Base-by-base conservation (phyloP, 2,888 invertebrate species). In the Cheilosia vulpina region DNA sequence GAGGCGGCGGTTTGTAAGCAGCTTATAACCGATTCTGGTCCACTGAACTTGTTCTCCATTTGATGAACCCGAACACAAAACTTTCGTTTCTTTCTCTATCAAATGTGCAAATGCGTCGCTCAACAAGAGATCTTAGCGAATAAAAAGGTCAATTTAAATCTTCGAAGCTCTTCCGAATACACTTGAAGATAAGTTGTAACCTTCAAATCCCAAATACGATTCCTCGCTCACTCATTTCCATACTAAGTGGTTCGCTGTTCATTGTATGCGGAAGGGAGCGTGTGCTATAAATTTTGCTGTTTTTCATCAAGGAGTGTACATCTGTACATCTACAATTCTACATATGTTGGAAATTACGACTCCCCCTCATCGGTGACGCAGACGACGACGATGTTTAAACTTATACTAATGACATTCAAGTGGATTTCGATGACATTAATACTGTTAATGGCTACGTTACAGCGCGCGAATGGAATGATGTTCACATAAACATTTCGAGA, bases 81-180 rank as follows among this genome's bases (percentile, higher is more conserved):
- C 82, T 82, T 82, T 77, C 82, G 41, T 66, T 77, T 82, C 71
- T 55, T 27, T 66, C 47, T 57, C 52, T 72, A 31, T 69, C 24
- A n/a, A 60, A 45, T 75, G 21, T 68, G 53, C 60, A 62, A 80
- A 80, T 68, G 13, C 38, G 27, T 47, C 1, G n/a, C 24, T 34
- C 45, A 27, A 27, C 15, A 2, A 1, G 4, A 47, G 19, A 55
- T 38, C 2, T 13, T 2, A 15, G 50, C 13, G 7, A 1, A 7
- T 31, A 63, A 24, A 50, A 63, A 63, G 55, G 41, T 21, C 31
- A 55, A 69, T 47, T 62, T 0, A 21, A 21, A 45, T 68, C 4
- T 19, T 60, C 9, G 43, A 60, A 38, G 53, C 53, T n/a, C 19
- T 52, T 57, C 65, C 43, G 7, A n/a, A 13, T 63, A 38, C 53